These are phyloP conservation scores for Dasysyrphus albostriatus DNA, from an alignment of 2,888 invertebrate species.

Conservation along the genomic window DNA sequence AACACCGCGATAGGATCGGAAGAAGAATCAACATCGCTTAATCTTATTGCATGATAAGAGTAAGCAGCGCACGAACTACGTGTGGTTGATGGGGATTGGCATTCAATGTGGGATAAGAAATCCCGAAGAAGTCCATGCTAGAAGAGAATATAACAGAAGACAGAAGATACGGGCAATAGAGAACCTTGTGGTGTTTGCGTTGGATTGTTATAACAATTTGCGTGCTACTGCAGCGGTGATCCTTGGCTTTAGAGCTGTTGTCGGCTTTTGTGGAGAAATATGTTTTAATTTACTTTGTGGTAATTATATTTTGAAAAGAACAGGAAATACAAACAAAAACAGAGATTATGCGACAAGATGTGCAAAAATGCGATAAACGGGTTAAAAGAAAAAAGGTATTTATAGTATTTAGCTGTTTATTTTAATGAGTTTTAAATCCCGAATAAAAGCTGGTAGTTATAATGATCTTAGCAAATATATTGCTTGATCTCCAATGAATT, in stretches of 20 bases:
- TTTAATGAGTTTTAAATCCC: not conserved
- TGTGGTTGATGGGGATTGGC: conserved; percentile 67
- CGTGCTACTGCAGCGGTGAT: conserved; percentile 57
- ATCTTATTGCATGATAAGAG: conserved; percentile 74
- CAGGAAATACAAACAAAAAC: not conserved
- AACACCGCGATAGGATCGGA: conserved; percentile 61
- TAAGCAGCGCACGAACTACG: conserved; percentile 69
- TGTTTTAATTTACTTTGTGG: conserved; percentile 70
- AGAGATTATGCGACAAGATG: not conserved
- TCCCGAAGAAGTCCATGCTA: conserved; percentile 1
- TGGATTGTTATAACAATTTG: conserved; percentile 53
- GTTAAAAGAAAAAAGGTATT: not conserved
- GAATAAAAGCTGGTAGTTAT: not conserved
- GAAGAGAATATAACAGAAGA: not conserved
- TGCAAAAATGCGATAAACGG: not conserved
- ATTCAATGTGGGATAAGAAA: conserved; percentile 39
- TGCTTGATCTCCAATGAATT: too few species aligned
- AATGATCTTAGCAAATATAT: too few species aligned
- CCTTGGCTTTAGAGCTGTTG: conserved; percentile 57
- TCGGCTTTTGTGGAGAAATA: conserved; percentile 60
- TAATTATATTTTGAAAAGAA: conserved; percentile 49
- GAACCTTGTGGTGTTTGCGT: not conserved
- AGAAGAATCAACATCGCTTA: conserved; percentile 73
- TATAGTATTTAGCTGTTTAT: not conserved
- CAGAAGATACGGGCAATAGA: not conserved